Evolutionary conservation across 2,113 vertebrate genomes (phyloP), one percentile per base, ranked within the genome.

Genomic region (Fregata magnificens): DNA sequence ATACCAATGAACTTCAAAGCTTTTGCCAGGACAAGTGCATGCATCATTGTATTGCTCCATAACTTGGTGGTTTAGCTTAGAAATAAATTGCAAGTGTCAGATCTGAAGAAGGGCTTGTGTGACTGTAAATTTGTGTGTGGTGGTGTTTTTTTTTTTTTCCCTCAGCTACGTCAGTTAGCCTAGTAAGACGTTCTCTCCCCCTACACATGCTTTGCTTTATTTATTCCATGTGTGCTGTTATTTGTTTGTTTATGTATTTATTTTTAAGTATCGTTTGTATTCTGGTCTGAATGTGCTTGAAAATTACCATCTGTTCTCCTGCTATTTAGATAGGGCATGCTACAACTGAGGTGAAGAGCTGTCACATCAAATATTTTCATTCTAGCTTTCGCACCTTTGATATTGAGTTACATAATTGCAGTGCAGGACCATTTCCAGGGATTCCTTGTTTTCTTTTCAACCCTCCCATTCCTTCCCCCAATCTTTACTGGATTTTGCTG

Each of bases 281-380:
- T 94, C 95, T 10, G 22, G 89, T 93, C 94, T 97, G 96, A 97
- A 94, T 96, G 97, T 95, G 93, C 97, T 97, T 96, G 97, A 94
- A 98, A 97, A 97, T 96, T 95, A 82, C 98, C 98, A 98, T 98
- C 98, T 98, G 98, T 96, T 98, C 94, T 93, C 90, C 90, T 93
- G 95, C 95, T 97, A 92, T 98, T 93, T 97, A 96, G 95, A 97
- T 98, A 82, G 98, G 97, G 96, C 97, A 95, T 29, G 92, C 95
- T 96, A 86, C 88, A 85, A 94, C 96, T 71, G 96, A 98, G 98
- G 98, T 98, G 97, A 97, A 97, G 96, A 98, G 96, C 97, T 98
- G 97, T 98, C 96, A 94, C 93, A 93, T 97, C 89, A 96, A 97
- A 96, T 97, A 96, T 98, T 98, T 98, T 97, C 97, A 96, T 93